Conservation (phyloP, 2,797 vertebrate genomes). For the Argyrosomus regius region DNA sequence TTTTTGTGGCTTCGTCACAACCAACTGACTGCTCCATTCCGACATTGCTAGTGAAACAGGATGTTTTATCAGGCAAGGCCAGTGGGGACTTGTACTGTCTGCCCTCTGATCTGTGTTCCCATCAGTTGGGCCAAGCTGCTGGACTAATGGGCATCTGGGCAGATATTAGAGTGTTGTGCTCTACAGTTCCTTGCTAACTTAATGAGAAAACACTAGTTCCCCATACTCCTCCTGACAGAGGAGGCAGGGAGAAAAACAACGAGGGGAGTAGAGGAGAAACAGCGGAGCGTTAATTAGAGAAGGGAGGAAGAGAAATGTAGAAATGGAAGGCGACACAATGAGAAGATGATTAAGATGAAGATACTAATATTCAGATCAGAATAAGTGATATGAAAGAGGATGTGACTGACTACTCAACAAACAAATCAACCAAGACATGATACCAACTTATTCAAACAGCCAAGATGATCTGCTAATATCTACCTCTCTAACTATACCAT, state of each 20-base stretch:
- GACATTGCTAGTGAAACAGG: conserved; percentile 63
- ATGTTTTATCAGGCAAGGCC: conserved; percentile 76
- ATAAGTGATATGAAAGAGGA: not conserved
- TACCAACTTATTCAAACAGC: not conserved
- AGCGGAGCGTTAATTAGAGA: conserved; percentile 48
- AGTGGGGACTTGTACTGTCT: conserved; percentile 75
- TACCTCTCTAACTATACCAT: not conserved
- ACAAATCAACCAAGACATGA: not conserved
- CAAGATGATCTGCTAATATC: not conserved
- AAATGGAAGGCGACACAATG: conserved; percentile 4
- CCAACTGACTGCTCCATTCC: conserved; percentile 52
- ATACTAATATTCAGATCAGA: not conserved
- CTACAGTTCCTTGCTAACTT: conserved; percentile 63
- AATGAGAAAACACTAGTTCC: conserved; percentile 74
- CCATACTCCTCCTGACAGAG: conserved; percentile 57
- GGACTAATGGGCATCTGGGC: conserved; percentile 83
- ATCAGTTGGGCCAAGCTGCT: conserved; percentile 73
- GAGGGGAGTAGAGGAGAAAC: conserved; percentile 29
- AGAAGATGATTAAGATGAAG: conserved; percentile 14
- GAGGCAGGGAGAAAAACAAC: conserved; percentile 42
- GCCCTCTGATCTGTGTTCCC: conserved; percentile 78
- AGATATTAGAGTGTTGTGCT: conserved; percentile 72
- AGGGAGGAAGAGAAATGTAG: conserved; percentile 1
- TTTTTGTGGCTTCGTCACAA: conserved; percentile 52
- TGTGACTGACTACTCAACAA: not conserved